Evolutionary conservation across 1,140 invertebrate species (phyloP).

Genomic region (Acyrthosiphon pisum): DNA sequence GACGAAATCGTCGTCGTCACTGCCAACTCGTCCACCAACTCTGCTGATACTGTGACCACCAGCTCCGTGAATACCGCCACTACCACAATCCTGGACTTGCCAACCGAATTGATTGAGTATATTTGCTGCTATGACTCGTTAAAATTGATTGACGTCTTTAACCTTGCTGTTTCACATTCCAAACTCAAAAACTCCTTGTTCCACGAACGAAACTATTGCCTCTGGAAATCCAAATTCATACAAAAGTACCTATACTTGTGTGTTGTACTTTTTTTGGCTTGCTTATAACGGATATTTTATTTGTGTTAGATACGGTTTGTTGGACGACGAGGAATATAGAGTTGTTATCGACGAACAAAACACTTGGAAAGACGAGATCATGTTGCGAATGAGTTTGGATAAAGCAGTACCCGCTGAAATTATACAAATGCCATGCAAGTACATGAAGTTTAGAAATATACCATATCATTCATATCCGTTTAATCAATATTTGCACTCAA

Average conservation of each 20-base stretch:
- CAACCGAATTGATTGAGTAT: background rate
- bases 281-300: background rate
- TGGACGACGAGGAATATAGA: background rate
- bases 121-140: background rate
- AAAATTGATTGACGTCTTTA: background rate
- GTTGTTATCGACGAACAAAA: constrained; percentile 27
- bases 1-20: background rate
- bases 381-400: background rate
- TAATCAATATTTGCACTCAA: background rate
- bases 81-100: constrained; percentile 26
- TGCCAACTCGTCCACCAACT: background rate
- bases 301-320: background rate
- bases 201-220: background rate
- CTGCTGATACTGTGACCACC: no score
- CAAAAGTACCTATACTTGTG: background rate
- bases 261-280: background rate
- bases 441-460: background rate
- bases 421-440: background rate
- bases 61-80: no score
- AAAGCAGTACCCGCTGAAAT: constrained; percentile 10
- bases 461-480: constrained; percentile 43
- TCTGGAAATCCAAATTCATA: constrained; percentile 38
- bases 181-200: constrained; percentile 5
- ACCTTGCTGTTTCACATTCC: background rate
- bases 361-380: constrained; percentile 19